Conservation (phyloP, 2,797 vertebrate genomes). For the Aulostomus chinensis region DNA sequence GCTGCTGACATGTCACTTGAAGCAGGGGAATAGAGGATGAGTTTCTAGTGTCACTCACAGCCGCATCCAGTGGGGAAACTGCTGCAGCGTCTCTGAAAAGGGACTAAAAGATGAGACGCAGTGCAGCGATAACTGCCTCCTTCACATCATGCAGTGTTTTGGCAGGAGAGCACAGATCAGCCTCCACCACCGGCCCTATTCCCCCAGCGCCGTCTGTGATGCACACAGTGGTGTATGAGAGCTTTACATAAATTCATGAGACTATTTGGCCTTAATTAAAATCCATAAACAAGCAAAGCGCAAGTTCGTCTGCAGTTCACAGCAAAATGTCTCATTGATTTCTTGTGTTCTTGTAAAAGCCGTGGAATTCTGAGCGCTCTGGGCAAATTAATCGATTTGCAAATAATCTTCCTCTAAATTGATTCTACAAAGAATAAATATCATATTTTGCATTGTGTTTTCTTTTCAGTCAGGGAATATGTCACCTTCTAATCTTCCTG, state of each 20-base stretch:
- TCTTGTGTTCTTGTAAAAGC: slow-evolving; percentile 43
- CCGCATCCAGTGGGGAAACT: slow-evolving; percentile 53
- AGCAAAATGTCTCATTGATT: slow-evolving; percentile 68
- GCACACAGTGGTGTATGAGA: slow-evolving; percentile 20
- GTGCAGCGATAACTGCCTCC: slow-evolving; percentile 44
- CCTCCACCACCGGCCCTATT: slow-evolving; percentile 22
- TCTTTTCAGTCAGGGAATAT: no score
- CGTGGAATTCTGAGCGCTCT: slow-evolving; percentile 26
- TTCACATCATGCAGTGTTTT: slow-evolving; percentile 43
- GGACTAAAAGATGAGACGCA: slow-evolving; percentile 62
- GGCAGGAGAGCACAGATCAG: slow-evolving; percentile 52
- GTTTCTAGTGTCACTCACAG: slow-evolving; percentile 57
- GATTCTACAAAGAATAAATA: slow-evolving; percentile 1
- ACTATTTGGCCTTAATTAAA: slow-evolving; percentile 69
- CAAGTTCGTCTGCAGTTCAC: slow-evolving; percentile 72
- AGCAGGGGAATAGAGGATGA: slow-evolving; percentile 44
- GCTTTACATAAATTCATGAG: slow-evolving; percentile 68
- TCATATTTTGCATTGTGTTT: background rate
- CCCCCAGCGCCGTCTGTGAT: slow-evolving; percentile 38
- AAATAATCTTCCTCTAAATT: slow-evolving; percentile 29
- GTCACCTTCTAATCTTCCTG: no score
- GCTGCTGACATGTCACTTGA: slow-evolving; percentile 36
- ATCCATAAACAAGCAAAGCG: slow-evolving; percentile 60
- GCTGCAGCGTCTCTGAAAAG: slow-evolving; percentile 55
- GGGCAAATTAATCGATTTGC: slow-evolving; percentile 29